A percentile compares a stretch with the other conserved stretches of the same genome.
Conservation (phyloP, 1,140 invertebrate genomes). For the Drosophila kurseongensis region DNA sequence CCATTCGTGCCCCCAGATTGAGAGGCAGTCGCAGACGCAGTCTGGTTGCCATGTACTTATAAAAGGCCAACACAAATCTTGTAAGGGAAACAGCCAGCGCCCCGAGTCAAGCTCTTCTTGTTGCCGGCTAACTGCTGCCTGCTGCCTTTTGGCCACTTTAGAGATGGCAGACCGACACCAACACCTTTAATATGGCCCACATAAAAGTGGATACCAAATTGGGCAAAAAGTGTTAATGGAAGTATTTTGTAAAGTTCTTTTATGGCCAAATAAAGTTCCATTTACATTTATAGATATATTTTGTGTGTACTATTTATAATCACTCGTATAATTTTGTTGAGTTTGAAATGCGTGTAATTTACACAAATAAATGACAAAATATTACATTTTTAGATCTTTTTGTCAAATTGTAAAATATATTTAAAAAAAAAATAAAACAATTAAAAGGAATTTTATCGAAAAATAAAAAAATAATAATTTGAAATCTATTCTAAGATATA, state of each 20-base stretch:
- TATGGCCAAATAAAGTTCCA: neutral
- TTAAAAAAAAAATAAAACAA: no score
- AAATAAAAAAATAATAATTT: no score
- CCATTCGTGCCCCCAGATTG: neutral
- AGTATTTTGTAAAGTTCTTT: neutral
- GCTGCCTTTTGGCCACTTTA: constrained; percentile 38
- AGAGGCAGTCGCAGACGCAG: constrained; percentile 10
- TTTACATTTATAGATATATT: no score
- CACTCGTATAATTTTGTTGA: no score
- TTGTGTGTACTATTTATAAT: neutral
- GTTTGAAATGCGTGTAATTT: no score
- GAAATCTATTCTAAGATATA: no score
- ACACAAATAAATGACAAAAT: no score
- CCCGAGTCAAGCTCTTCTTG: constrained; percentile 26
- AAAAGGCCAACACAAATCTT: constrained; percentile 77
- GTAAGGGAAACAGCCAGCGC: constrained; percentile 70
- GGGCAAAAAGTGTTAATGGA: neutral
- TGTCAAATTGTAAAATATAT: no score
- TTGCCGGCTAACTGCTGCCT: constrained; percentile 27
- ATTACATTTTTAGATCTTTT: no score
- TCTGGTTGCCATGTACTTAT: constrained; percentile 60
- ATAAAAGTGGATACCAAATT: neutral
- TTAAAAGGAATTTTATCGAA: no score
- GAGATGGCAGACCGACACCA: constrained; percentile 35
- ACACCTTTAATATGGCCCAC: constrained; percentile 20